These are phyloP conservation scores for Sebastes fasciatus DNA, from an alignment of 2,113 vertebrate species.

Conservation along the genomic window DNA sequence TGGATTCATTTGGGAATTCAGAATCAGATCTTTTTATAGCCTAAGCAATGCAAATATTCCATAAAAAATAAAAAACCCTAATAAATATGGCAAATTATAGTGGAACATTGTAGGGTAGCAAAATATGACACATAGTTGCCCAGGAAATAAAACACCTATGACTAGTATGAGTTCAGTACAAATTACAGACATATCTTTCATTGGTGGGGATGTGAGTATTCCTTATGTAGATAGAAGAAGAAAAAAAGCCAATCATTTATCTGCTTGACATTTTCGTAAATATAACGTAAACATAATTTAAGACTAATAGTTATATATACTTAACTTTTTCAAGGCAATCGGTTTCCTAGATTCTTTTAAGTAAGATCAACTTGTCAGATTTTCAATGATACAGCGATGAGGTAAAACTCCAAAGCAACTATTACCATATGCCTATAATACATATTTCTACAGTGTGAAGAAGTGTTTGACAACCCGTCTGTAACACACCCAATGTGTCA, in stretches of 20 bases:
- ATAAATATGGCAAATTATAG: background rate
- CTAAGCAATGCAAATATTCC: background rate
- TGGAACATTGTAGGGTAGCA: background rate
- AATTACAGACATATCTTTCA: background rate
- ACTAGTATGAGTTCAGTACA: background rate
- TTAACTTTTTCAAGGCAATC: background rate
- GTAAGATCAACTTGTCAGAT: no score
- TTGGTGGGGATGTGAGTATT: background rate
- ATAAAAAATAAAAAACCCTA: background rate
- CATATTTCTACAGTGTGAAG: background rate
- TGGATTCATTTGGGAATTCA: constrained; percentile 1
- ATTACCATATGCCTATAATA: constrained; percentile 2
- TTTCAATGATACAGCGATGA: background rate
- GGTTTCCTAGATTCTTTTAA: no score
- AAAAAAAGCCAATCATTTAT: background rate
- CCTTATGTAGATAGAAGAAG: no score
- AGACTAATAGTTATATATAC: background rate
- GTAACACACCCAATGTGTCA: constrained; percentile 3
- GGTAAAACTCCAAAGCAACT: constrained; percentile 1
- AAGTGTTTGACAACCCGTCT: constrained; percentile 13
- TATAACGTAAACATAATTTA: background rate
- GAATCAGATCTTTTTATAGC: background rate
- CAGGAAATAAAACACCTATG: background rate
- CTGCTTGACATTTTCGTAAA: background rate
- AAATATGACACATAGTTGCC: background rate